Conservation (phyloP, 2,888 invertebrate species). For the Incurvaria masculella region DNA sequence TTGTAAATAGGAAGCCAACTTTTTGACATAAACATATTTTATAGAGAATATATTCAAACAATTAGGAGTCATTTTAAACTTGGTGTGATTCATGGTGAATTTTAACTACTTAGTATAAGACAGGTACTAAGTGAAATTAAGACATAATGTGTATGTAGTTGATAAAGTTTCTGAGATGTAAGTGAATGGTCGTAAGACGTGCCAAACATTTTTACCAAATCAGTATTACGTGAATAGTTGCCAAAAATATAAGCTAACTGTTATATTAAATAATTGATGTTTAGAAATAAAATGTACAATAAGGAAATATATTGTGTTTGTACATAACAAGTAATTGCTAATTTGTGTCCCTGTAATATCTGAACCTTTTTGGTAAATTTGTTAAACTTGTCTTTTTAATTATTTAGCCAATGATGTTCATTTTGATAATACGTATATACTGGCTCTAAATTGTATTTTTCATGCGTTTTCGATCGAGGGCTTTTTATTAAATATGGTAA, state of each 20-base stretch:
- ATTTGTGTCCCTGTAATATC: no score
- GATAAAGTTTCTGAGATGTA: constrained; percentile 36
- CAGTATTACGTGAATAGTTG: constrained; percentile 53
- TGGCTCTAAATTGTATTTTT: constrained; percentile 42
- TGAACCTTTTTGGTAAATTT: no score
- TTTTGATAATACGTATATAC: constrained; percentile 27
- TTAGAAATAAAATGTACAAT: no score
- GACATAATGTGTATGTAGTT: not conserved
- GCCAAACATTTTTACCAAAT: constrained; percentile 58
- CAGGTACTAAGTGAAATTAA: not conserved
- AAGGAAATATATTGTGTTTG: no score
- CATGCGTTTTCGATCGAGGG: constrained; percentile 50
- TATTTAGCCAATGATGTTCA: no score
- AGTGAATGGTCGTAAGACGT: constrained; percentile 40
- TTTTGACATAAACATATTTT: constrained; percentile 1
- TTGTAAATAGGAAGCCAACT: constrained; percentile 35
- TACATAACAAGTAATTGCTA: no score
- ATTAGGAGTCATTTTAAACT: constrained; percentile 50
- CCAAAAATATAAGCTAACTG: constrained; percentile 47
- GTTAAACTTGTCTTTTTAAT: no score
- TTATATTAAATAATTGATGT: constrained; percentile 19
- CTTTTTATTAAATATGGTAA: constrained; percentile 32
- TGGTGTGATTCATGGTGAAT: constrained; percentile 47
- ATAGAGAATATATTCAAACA: constrained; percentile 19
- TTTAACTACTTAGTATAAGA: constrained; percentile 13